Percentiles rank a stretch among this genome's conserved stretches.
Evolutionary conservation across 2,113 vertebrate species (phyloP).

Genomic region (Erythrocercus mccallii): DNA sequence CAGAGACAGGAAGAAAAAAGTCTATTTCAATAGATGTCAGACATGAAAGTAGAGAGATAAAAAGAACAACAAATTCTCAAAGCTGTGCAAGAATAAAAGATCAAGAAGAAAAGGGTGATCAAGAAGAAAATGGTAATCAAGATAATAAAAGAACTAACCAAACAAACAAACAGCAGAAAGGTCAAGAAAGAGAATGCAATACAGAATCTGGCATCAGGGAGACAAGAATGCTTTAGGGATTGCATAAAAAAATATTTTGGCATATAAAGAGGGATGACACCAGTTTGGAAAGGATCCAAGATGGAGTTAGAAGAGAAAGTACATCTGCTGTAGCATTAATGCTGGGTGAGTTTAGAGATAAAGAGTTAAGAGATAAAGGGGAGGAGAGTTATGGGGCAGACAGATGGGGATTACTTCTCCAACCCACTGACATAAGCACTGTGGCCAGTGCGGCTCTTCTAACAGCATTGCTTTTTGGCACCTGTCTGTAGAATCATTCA

Average conservation of each 20-base stretch:
- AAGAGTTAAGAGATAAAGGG: conserved; percentile 22
- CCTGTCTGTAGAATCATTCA: background rate
- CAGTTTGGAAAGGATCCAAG: background rate
- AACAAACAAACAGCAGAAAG: background rate
- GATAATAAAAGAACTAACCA: background rate
- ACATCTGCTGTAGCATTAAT: background rate
- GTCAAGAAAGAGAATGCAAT: background rate
- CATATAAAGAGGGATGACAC: background rate
- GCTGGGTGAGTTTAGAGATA: conserved; percentile 21
- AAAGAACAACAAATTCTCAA: background rate
- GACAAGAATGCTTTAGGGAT: background rate
- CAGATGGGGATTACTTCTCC: conserved; percentile 30
- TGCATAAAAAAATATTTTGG: background rate
- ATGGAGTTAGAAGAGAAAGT: conserved; percentile 44
- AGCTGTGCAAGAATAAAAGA: background rate
- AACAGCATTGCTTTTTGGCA: background rate
- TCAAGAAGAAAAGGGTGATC: background rate
- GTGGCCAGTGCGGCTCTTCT: background rate
- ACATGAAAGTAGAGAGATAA: background rate
- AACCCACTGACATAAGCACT: background rate
- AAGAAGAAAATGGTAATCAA: background rate
- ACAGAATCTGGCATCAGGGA: background rate
- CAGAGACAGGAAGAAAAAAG: background rate
- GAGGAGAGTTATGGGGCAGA: background rate
- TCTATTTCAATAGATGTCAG: background rate